Base-by-base conservation (phyloP, 2,113 vertebrate genomes). In the Amazona guildingii region DNA sequence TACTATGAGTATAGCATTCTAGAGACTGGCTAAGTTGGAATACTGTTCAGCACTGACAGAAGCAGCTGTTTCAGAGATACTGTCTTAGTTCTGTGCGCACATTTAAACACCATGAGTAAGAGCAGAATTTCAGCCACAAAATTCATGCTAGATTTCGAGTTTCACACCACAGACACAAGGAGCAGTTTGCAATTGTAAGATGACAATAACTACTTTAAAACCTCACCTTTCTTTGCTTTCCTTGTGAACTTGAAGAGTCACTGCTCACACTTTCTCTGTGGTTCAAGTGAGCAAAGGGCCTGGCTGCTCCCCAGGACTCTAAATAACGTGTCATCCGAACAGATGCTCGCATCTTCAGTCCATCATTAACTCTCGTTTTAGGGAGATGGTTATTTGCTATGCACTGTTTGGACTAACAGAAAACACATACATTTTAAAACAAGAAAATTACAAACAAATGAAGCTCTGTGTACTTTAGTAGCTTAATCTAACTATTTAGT, bases 301-400 rank as follows among this genome's bases (percentile, higher is more conserved):
- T 98, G 6, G 99, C 99, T 0, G 99, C 99, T 1, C 99, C 99
- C 99, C 99, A 99, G 14, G 99, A 99, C 96, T 99, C 99, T 21
- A 99, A 97, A 88, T 99, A 99, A 7, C 99, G 99, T 2, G 99
- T 99, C 98, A 99, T 99, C 19, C 99, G 98, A 74, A 99, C 99
- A 0, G 99, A 99, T 0, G 99, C 99, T 43, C 99, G 97, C 98
- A 99, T 99, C 98, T 99, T 99, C 91, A 99, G 97, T 31, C 98
- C 98, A 1, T 99, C 98, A 0, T 98, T 99, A 41, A 98, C 98
- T 12, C 98, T 98, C 11, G 98, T 98, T 89, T 98, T 99, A 11
- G 98, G 95, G 10, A 98, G 87, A 15, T 93, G 98, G 3, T 98
- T 98, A 89, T 93, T 98, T 33, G 98, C 98, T 31, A 93, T 11